Percentiles rank a stretch among this genome's conserved stretches.
phyloP scores from a whole-genome alignment of 2,113 vertebrate species.

The Lethenteron reissneri region DNA sequence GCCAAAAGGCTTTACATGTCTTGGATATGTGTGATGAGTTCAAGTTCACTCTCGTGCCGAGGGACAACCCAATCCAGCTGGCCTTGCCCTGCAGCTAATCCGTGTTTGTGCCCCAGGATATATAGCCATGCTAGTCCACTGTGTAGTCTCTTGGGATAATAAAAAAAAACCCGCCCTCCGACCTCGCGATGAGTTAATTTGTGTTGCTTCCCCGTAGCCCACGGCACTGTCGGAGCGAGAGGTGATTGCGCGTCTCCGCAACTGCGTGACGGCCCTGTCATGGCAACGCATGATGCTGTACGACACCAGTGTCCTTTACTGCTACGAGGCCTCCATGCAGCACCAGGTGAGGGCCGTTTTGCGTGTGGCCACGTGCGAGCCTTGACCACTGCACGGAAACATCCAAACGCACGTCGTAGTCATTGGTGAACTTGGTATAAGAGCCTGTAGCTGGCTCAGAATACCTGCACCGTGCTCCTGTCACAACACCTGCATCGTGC shows the following conservation, averaged over 20 bases:
- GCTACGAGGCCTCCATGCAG: slow-evolving; percentile 63
- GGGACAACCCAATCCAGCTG: no score
- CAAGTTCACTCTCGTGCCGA: no score
- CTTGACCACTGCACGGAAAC: no score
- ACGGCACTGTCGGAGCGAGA: slow-evolving; percentile 55
- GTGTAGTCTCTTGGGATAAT: no score
- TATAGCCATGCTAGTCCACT: no score
- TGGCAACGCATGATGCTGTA: slow-evolving; percentile 57
- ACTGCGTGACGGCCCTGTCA: slow-evolving; percentile 56
- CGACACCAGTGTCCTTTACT: slow-evolving; percentile 84
- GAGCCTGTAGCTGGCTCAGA: background rate
- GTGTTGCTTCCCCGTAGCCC: slow-evolving; percentile 22
- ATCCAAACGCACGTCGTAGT: background rate
- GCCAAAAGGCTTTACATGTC: no score
- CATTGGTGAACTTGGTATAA: background rate
- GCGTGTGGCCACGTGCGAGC: no score
- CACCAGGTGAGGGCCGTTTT: slow-evolving; percentile 42
- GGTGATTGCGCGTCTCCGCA: slow-evolving; percentile 77
- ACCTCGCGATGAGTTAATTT: no score
- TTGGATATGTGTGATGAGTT: no score
- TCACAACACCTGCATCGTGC: background rate
- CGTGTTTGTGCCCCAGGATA: no score
- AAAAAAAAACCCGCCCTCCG: no score
- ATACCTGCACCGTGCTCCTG: background rate
- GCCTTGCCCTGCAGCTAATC: no score